phyloP scores from a whole-genome alignment of 2,113 vertebrate species.

The Chlorodrepanis virens region DNA sequence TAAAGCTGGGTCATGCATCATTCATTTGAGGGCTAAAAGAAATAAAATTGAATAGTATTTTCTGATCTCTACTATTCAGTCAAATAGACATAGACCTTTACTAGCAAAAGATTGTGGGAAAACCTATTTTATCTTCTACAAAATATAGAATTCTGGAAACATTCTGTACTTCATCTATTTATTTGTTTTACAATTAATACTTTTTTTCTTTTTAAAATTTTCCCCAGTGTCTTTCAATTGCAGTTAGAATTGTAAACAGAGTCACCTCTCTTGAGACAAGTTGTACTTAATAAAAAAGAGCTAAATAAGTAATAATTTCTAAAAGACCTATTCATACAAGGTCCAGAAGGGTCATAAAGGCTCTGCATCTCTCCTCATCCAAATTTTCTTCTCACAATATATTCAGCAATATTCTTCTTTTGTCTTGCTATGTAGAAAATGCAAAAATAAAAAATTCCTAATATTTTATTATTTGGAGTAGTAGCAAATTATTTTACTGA shows the following conservation, averaged over 20 bases:
- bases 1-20: fast-evolving
- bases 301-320: neutral
- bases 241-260: neutral
- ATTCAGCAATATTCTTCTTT: fast-evolving
- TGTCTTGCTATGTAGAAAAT: neutral
- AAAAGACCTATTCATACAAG: neutral
- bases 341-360: neutral
- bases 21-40: neutral
- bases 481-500: neutral
- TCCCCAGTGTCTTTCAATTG: neutral
- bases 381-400: neutral
- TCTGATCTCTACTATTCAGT: neutral
- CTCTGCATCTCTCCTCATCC: fast-evolving
- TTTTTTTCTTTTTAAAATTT: neutral
- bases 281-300: neutral
- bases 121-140: neutral
- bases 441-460: neutral
- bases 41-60: neutral
- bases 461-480: neutral
- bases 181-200: neutral
- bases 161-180: neutral
- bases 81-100: neutral
- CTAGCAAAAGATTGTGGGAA: neutral
- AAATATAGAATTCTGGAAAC: neutral
- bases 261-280: neutral